Evolutionary conservation across 2,888 invertebrate species (phyloP).

Genomic region (Allolobophora icterica): DNA sequence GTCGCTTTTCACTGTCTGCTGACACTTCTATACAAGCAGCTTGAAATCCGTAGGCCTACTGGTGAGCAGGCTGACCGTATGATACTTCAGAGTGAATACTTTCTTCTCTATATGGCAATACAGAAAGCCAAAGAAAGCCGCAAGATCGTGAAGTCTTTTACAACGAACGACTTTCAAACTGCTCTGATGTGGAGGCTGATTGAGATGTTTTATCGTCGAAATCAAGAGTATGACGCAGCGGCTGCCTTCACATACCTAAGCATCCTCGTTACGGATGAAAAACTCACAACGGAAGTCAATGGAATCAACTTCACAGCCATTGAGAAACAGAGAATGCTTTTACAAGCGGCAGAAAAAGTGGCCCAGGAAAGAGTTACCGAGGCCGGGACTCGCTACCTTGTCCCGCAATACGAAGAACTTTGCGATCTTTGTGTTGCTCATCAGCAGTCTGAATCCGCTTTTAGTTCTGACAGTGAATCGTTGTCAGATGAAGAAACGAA

Average conservation of each 20-base stretch:
- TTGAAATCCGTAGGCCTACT: not conserved
- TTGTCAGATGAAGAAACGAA: not conserved
- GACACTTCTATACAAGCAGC: not conserved
- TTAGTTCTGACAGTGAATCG: not conserved
- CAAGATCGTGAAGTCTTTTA: not conserved
- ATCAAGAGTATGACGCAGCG: not conserved
- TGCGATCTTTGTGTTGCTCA: not conserved
- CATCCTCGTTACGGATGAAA: not conserved
- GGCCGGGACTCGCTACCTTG: not conserved
- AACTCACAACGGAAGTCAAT: not conserved
- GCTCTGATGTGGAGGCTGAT: not conserved
- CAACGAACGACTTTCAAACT: not conserved
- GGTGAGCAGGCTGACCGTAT: not conserved
- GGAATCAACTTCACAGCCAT: not conserved
- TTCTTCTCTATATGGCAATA: not conserved
- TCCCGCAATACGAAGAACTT: not conserved
- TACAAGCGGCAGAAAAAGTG: not conserved
- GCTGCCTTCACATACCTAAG: constrained; percentile 13
- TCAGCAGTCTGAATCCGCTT: not conserved
- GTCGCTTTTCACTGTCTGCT: not conserved
- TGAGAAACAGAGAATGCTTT: not conserved
- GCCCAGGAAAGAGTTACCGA: not conserved
- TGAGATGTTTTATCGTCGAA: not conserved
- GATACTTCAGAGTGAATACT: not conserved
- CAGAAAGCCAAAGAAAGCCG: not conserved